Conservation (phyloP, 2,797 vertebrate genomes). For the Vultur gryphus region DNA sequence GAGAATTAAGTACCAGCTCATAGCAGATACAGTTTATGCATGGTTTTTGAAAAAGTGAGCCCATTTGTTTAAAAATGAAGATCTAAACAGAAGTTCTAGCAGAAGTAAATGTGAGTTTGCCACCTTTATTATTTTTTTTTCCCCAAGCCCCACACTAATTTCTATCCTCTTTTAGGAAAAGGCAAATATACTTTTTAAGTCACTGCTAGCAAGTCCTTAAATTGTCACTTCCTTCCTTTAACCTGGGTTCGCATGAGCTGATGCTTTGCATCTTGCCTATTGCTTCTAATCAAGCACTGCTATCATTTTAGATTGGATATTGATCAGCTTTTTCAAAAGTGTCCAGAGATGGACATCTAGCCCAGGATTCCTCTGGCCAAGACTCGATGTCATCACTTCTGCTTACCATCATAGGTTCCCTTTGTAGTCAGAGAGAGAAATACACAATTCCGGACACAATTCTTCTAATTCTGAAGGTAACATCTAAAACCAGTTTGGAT, state of each 20-base stretch:
- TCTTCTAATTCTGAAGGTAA: not conserved
- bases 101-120: not conserved
- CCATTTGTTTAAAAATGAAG: not conserved
- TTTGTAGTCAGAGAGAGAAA: conserved; percentile 9
- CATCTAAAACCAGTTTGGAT: not conserved
- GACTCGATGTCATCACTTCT: not conserved
- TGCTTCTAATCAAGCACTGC: not conserved
- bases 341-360: not conserved
- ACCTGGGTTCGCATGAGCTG: not conserved
- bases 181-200: not conserved
- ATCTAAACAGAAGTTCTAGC: not conserved
- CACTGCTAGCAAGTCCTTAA: not conserved
- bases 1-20: not conserved
- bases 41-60: not conserved
- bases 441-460: not conserved
- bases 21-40: not conserved
- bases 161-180: not conserved
- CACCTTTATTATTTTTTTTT: no score
- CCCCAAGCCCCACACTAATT: not conserved
- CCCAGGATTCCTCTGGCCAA: not conserved
- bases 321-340: not conserved
- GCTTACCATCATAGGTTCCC: not conserved
- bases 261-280: not conserved
- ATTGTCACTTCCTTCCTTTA: not conserved
- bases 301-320: not conserved